phyloP scores from a whole-genome alignment of 2,888 invertebrate genomes.

The Tyria jacobaeae region DNA sequence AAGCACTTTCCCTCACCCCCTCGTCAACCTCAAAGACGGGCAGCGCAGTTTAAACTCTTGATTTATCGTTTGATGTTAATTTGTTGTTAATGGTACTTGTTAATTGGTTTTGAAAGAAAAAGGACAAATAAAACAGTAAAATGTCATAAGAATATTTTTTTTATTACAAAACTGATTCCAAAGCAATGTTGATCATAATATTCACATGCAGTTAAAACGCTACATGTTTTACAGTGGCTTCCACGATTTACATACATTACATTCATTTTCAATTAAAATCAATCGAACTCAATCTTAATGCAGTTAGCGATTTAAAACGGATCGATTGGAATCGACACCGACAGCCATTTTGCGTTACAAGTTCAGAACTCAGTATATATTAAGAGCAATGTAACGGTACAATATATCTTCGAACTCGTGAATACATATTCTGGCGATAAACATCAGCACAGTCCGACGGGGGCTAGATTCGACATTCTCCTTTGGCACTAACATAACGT shows the following conservation, averaged over 20 bases:
- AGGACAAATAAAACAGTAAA: conserved; percentile 43
- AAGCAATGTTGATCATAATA: conserved; percentile 80
- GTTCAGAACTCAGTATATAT: conserved; percentile 1
- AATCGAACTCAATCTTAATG: conserved; percentile 38
- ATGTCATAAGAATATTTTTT: conserved; percentile 66
- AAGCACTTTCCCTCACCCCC: too few species aligned
- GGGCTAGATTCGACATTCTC: conserved; percentile 43
- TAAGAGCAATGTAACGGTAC: not conserved
- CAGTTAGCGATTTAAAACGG: conserved; percentile 7
- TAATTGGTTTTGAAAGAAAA: not conserved
- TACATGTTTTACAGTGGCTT: conserved; percentile 59
- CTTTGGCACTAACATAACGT: conserved; percentile 67
- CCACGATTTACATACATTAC: conserved; percentile 51
- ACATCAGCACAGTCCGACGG: conserved; percentile 33
- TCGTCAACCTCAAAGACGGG: too few species aligned
- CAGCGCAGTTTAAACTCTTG: too few species aligned
- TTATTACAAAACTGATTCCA: conserved; percentile 82
- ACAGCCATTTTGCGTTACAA: conserved; percentile 5
- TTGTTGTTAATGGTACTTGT: not conserved
- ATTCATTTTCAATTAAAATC: conserved; percentile 36
- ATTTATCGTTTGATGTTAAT: too few species aligned
- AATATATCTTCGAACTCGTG: conserved; percentile 4
- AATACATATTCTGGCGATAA: conserved; percentile 17
- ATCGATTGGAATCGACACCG: conserved; percentile 25
- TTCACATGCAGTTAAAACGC: conserved; percentile 82